Percentiles rank a stretch among this genome's conserved stretches.
Conservation (phyloP, 2,888 invertebrate species). For the Hydrotaea diabolus region DNA sequence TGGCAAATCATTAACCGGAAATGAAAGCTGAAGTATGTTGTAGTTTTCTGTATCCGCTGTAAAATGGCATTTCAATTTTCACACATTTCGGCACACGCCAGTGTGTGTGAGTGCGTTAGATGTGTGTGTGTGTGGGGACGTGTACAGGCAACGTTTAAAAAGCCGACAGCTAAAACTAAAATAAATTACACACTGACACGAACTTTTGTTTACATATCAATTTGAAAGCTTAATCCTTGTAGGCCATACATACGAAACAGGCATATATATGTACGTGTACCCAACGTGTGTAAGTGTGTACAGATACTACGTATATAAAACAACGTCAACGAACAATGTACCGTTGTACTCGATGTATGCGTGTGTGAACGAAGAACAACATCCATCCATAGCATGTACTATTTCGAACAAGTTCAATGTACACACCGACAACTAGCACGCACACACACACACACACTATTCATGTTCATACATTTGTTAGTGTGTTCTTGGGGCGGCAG, state of each 20-base stretch:
- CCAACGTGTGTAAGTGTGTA: background rate
- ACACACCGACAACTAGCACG: slow-evolving; percentile 53
- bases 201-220: slow-evolving; percentile 56
- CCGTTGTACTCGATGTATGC: too few species aligned
- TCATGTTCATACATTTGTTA: slow-evolving; percentile 1
- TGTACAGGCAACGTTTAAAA: slow-evolving; percentile 13
- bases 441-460: slow-evolving; percentile 7
- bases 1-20: slow-evolving; percentile 21
- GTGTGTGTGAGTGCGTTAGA: background rate
- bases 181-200: slow-evolving; percentile 53
- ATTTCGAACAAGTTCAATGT: slow-evolving; percentile 65
- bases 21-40: background rate
- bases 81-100: background rate
- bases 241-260: background rate
- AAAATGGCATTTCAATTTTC: slow-evolving; percentile 20
- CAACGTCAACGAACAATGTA: background rate
- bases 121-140: background rate
- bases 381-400: slow-evolving; percentile 14
- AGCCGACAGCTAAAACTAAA: slow-evolving; percentile 16
- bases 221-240: slow-evolving; percentile 46
- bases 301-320: too few species aligned
- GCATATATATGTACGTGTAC: too few species aligned
- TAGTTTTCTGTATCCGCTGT: slow-evolving; percentile 11
- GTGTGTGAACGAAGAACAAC: background rate
- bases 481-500: background rate